Base-by-base conservation (phyloP, 2,888 invertebrate genomes). In the Colostygia pectinataria region DNA sequence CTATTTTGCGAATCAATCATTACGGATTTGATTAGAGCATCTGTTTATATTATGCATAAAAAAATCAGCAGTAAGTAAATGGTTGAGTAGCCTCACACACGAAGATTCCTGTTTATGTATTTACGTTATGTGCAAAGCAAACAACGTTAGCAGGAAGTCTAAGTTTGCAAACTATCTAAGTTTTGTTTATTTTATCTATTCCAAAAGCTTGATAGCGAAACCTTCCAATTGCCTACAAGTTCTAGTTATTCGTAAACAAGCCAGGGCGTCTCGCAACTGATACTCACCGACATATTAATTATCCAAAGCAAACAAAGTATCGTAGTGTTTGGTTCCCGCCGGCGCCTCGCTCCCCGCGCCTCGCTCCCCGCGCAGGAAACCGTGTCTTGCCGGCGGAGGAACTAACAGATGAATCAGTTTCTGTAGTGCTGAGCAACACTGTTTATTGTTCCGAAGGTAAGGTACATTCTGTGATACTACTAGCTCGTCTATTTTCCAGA, bases 261-360 rank as follows among this genome's bases (percentile, higher is more conserved):
- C 15, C 47, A 33, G 28, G 29, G 44, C 47, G 43, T 33, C 50
- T 53, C 46, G 42, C 47, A 40, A 34, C 50, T 49, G 59, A 62
- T 60, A 55, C 56, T 46, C 36, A 25, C 56, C 63, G 62, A 68
- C 66, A 62, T 68, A 67, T 74, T 79, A 77, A 80, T 78, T 80
- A 80, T 73, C 67, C 64, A 64, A 62, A 46, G 60, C 69, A 76
- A 80, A 79, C 76, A 76, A 66, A 66, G 38, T 43, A 45, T 43
- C 66, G 65, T 63, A 57, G 63, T 63, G 63, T 65, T 61, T 56
- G 65, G 53, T 51, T 66, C 58, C 20, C 53, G 47, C 18, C 52
- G 28, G 18, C 5, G n/a, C 25, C 14, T 6, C n/a, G n/a, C 41
- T 43, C 6, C 7, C 4, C 15, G 8, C 42, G 20, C 23, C 29